Conservation (phyloP, 2,888 invertebrate genomes). For the Allacma fusca region DNA sequence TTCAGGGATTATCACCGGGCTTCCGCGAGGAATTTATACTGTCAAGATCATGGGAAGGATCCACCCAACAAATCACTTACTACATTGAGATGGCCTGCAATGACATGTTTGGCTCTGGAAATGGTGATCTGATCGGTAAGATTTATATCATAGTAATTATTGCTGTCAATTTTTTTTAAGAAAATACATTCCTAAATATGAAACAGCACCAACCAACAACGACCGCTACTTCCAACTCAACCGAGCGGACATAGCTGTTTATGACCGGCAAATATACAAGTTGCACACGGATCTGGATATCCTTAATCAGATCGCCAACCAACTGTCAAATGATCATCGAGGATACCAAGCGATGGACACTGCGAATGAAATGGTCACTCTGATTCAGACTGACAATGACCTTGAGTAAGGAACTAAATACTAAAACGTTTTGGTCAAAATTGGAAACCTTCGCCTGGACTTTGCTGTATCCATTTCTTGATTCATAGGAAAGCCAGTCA, state of each 20-base stretch:
- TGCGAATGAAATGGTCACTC: conserved; percentile 66
- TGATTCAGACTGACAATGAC: conserved; percentile 63
- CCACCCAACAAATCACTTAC: conserved; percentile 57
- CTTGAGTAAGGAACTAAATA: conserved; percentile 53
- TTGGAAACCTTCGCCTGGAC: too few species aligned
- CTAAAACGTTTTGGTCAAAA: too few species aligned
- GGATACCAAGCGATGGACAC: conserved; percentile 66
- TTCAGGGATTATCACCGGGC: conserved; percentile 55
- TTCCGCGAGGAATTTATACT: conserved; percentile 60
- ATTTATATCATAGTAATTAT: background rate
- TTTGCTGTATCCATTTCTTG: too few species aligned
- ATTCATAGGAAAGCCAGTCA: conserved; percentile 64
- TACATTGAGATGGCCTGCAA: conserved; percentile 68
- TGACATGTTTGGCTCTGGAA: conserved; percentile 66
- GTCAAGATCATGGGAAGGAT: conserved; percentile 42
- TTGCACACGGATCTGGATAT: conserved; percentile 65
- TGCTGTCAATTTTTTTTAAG: background rate
- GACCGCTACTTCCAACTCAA: conserved; percentile 63
- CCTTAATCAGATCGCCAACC: conserved; percentile 65
- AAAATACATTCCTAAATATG: too few species aligned
- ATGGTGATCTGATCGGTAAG: conserved; percentile 59
- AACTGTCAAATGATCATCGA: conserved; percentile 63
- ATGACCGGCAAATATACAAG: conserved; percentile 64
- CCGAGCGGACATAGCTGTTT: conserved; percentile 64
- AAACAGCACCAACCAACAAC: conserved; percentile 64